These are phyloP conservation scores for Kryphioiulus occultus DNA, from an alignment of 2,888 invertebrate genomes.

Conservation along the genomic window DNA sequence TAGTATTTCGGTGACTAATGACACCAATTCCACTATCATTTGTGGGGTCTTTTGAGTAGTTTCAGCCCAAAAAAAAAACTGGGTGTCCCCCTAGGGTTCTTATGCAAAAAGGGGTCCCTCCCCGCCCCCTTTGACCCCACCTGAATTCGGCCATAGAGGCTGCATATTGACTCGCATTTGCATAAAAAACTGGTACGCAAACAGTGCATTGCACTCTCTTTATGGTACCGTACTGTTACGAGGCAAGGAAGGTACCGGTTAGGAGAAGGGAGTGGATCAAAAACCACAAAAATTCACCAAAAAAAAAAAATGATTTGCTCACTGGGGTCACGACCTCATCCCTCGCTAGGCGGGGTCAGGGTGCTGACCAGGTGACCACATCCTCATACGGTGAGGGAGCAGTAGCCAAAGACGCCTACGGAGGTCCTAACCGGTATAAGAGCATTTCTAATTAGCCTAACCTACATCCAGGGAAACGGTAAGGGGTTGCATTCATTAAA, in stretches of 20 bases:
- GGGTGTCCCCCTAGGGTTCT: neutral
- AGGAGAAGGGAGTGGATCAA: conserved; percentile 20
- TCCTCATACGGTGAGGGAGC: conserved; percentile 7
- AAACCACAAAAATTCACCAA: neutral
- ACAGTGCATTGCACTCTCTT: conserved; percentile 18
- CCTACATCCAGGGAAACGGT: conserved; percentile 2
- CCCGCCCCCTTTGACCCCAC: neutral
- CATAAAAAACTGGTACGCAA: conserved; percentile 28
- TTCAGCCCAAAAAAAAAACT: too few relatives aligned
- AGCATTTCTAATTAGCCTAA: conserved; percentile 2
- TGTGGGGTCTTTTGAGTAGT: too few relatives aligned
- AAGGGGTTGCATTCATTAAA: conserved; percentile 20
- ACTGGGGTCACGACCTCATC: neutral
- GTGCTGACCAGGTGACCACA: conserved; percentile 33
- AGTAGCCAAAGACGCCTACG: neutral
- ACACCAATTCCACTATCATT: too few relatives aligned
- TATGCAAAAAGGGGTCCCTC: neutral
- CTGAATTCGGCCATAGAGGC: conserved; percentile 2
- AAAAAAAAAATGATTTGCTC: neutral
- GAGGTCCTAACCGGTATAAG: conserved; percentile 7
- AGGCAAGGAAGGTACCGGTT: neutral
- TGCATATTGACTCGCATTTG: conserved; percentile 11
- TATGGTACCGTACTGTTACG: neutral
- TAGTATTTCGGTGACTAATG: too few relatives aligned
- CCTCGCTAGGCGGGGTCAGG: neutral